These are phyloP conservation scores for Acanthosepion lycidas DNA, from an alignment of 2,888 invertebrate species.

Conservation along the genomic window DNA sequence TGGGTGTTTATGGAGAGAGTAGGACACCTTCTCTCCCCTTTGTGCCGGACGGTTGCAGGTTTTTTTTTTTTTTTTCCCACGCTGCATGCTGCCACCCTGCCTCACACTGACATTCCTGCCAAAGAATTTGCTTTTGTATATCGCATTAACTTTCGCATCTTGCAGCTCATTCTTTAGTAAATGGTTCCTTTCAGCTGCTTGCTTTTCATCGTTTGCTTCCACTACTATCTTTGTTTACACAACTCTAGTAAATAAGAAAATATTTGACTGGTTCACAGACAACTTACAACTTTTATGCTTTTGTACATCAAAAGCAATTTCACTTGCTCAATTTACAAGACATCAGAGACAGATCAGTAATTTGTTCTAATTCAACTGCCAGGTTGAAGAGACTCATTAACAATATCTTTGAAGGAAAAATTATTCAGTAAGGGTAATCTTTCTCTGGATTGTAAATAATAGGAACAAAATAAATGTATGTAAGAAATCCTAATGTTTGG, in stretches of 20 bases:
- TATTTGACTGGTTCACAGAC: not conserved
- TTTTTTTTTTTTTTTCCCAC: not conserved
- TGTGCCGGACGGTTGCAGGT: not conserved
- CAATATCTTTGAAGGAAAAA: too few species aligned
- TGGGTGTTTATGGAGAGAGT: not conserved
- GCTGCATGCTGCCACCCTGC: not conserved
- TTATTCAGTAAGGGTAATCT: too few species aligned
- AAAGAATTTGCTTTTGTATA: not conserved
- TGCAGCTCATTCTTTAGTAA: not conserved
- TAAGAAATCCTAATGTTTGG: too few species aligned
- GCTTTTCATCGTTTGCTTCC: not conserved
- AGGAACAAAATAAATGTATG: too few species aligned
- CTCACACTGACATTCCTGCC: not conserved
- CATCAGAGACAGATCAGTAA: not conserved
- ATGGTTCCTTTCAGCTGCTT: not conserved
- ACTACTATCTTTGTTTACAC: conserved; percentile 3
- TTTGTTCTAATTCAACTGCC: not conserved
- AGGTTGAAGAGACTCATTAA: not conserved
- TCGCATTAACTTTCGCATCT: not conserved
- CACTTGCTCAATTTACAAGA: not conserved
- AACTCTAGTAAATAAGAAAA: not conserved
- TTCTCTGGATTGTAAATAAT: too few species aligned
- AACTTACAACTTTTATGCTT: not conserved
- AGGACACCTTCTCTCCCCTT: not conserved
- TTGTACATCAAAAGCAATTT: not conserved